Percentiles rank a stretch among this genome's conserved stretches.
phyloP scores from a whole-genome alignment of 2,888 invertebrate species.

The Parelbella ahira region DNA sequence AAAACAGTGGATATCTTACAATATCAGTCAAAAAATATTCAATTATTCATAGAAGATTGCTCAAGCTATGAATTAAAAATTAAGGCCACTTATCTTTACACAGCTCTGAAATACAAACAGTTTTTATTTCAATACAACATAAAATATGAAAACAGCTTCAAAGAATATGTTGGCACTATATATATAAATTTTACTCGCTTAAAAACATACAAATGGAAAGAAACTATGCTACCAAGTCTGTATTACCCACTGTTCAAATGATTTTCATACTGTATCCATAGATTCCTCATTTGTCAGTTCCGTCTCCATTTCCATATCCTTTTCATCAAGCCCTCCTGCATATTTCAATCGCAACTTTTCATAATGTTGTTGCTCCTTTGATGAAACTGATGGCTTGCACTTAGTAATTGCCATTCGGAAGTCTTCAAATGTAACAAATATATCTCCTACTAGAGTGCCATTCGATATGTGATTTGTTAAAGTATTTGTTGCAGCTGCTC shows the following conservation, averaged over 20 bases:
- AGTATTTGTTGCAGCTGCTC: constrained; percentile 91
- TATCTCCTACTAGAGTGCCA: constrained; percentile 73
- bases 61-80: constrained; percentile 19
- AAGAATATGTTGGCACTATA: constrained; percentile 58
- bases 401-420: constrained; percentile 88
- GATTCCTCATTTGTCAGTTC: constrained; percentile 68
- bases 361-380: constrained; percentile 89
- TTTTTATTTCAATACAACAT: constrained; percentile 4
- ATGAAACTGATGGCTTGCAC: constrained; percentile 92
- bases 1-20: constrained; percentile 22
- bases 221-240: constrained; percentile 37
- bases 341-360: constrained; percentile 86
- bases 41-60: constrained; percentile 27
- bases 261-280: constrained; percentile 73
- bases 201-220: constrained; percentile 38
- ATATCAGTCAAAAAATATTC: constrained; percentile 25
- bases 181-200: constrained; percentile 42
- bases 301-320: constrained; percentile 81
- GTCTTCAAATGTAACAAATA: constrained; percentile 84
- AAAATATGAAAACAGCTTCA: constrained; percentile 34
- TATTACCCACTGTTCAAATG: constrained; percentile 42
- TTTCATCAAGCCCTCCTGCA: constrained; percentile 73
- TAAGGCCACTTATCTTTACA: constrained; percentile 22
- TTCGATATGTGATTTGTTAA: constrained; percentile 87
- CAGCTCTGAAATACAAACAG: constrained; percentile 5